Base-by-base conservation (phyloP, 2,888 invertebrate genomes). In the Tenthredo amoena region DNA sequence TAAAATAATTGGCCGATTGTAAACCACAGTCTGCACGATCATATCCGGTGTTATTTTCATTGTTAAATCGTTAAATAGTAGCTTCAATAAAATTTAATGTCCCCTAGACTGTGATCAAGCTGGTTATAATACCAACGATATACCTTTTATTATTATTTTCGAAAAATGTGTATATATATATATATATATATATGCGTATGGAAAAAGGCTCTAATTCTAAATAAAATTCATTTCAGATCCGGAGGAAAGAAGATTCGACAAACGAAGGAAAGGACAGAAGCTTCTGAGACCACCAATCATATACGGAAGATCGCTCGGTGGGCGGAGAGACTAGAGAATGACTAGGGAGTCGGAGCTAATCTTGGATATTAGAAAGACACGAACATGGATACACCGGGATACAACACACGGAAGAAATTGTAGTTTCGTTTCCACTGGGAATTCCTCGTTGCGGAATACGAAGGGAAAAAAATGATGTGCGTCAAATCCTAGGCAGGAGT, bases 211-310 rank as follows among this genome's bases (percentile, higher is more conserved):
- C 0, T 40, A 72, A 72, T 37, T 40, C 1, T 18, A 9, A 18
- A 72, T 7, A 76, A 47, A 47, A 47, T 76, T 76, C 0, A 76
- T 77, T 77, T 34, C 77, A 55, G 77, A 55, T 55, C 31, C 1
- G 18, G 26, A 31, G 18, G 5, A 31, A 50, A 15, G 90, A 91
- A 91, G 90, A 91, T 31, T 5, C 34, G 89, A 90, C 91, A 90
- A 91, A 86, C 86, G 91, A 90, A 91, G 34, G 77, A 31, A 55
- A 31, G 77, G 21, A 76, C 6, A 26, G 47, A 40, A 76, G 43
- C 43, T 9, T 21, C 31, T 88, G 89, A 88, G 88, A 89, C 88
- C 88, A 90, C 91, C 91, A 91, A 91, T 88, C 86, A 88, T 88
- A 88, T 88, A 86, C 87, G 84, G 86, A 85, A 81, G 58, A 72